phyloP scores from a whole-genome alignment of 2,888 invertebrate species.

The Oscheius sp. region DNA sequence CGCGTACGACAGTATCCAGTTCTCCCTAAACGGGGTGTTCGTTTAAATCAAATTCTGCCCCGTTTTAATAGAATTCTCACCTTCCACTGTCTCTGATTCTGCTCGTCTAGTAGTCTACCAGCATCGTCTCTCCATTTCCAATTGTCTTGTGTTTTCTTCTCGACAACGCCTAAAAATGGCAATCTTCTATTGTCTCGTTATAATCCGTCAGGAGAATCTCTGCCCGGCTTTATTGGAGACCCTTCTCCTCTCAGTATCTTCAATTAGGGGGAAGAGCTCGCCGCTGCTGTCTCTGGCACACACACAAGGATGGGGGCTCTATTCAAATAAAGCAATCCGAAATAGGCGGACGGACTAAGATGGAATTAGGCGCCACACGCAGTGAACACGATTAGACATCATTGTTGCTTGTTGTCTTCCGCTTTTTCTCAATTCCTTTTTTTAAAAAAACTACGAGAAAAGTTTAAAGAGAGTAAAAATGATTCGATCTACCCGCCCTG shows the following conservation, averaged over 20 bases:
- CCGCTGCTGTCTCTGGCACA: slow-evolving; percentile 22
- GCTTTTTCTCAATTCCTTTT: slow-evolving; percentile 18
- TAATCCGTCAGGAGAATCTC: neutral
- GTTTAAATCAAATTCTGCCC: too few relatives aligned
- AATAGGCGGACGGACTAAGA: neutral
- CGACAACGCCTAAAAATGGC: slow-evolving; percentile 52
- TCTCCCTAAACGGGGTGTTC: slow-evolving; percentile 57
- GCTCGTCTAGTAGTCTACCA: slow-evolving; percentile 49
- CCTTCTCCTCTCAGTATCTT: slow-evolving; percentile 4
- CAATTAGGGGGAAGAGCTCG: slow-evolving; percentile 28
- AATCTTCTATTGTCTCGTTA: neutral
- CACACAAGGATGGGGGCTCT: slow-evolving; percentile 5
- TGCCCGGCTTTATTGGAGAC: slow-evolving; percentile 4
- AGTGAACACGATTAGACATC: slow-evolving; percentile 22
- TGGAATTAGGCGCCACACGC: slow-evolving; percentile 37
- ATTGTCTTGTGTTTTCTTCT: slow-evolving; percentile 54
- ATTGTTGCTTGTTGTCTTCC: too few relatives aligned
- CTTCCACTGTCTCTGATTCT: slow-evolving; percentile 55
- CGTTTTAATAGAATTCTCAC: slow-evolving; percentile 18
- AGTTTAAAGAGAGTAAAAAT: neutral
- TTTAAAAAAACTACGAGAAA: too few relatives aligned
- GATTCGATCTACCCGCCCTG: slow-evolving; percentile 24
- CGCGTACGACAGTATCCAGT: slow-evolving; percentile 51
- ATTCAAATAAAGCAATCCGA: slow-evolving; percentile 38
- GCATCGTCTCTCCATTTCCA: slow-evolving; percentile 59